Base-by-base conservation (phyloP, 2,888 invertebrate species). In the Slavum lentiscoides region DNA sequence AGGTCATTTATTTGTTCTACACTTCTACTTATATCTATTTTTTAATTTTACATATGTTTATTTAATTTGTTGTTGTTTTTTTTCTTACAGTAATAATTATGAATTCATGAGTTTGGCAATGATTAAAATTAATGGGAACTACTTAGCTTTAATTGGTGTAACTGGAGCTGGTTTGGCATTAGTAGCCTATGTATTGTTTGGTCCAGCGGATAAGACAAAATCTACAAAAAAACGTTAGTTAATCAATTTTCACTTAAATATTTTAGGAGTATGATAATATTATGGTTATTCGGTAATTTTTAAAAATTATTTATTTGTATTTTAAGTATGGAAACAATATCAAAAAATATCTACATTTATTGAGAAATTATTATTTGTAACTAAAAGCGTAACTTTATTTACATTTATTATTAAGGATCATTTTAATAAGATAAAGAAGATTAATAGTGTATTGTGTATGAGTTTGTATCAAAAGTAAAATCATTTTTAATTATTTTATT, bases 181-280 rank as follows among this genome's bases (percentile, higher is more conserved):
- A 19, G 93, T 94, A 58, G 93, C 93, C 9, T 94, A 94, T 86
- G 93, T 94, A 61, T 89, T 94, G 84, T 94, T 94, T 94, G 92
- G 92, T 81, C 92, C 92, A 91, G 84, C 89, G 92, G 84, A 87
- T 85, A 77, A 85, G 85, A 70, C 82, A 74, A 86, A 87, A 85
- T 86, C 86, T 86, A 87, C 83, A 83, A 83, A 81, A 73, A 82
- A 76, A 43, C 37, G 68, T 80, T 59, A 77, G 62, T 82, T 68
- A 19, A 53, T 49, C 1, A 39, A 19, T 11, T 55, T 17, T 39
- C 58, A 15, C 13, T 13, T 61, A 17, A 11, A 49, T 49, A 49
- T 49, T 13, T 49, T 15, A 49, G 3, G 13, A 11, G 13, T 49
- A 3, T 49, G 13, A 1, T 49, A 11, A 49, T 49, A 1, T 2